Percentiles rank a stretch among this genome's conserved stretches.
Evolutionary conservation across 2,797 vertebrate species (phyloP).

Genomic region (Vipera ursinii): DNA sequence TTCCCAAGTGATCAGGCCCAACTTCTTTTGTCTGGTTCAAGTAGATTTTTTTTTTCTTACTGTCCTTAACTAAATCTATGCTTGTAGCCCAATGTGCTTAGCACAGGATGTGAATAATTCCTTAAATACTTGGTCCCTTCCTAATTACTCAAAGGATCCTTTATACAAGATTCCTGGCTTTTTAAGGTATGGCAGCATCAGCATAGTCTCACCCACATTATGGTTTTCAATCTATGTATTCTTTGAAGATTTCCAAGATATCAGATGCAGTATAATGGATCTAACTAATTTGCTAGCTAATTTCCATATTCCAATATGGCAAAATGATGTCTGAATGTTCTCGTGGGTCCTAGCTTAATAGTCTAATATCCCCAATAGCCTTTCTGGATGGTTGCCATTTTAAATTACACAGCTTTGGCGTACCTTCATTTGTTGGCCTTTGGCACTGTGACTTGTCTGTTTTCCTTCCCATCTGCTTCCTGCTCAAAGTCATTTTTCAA

Average conservation of each 20-base stretch:
- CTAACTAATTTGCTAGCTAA: background rate
- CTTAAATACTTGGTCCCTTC: background rate
- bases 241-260: background rate
- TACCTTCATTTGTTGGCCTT: background rate
- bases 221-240: background rate
- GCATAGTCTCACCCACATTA: background rate
- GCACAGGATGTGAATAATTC: background rate
- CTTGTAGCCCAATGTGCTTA: background rate
- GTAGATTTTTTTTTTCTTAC: background rate
- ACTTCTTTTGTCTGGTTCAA: background rate
- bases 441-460: background rate
- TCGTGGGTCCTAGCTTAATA: background rate
- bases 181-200: background rate
- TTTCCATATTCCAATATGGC: background rate
- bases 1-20: too few species aligned
- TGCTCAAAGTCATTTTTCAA: background rate
- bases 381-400: background rate
- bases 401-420: rapidly evolving
- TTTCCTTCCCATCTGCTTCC: background rate
- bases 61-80: background rate
- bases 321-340: background rate
- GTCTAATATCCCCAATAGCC: background rate
- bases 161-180: background rate
- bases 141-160: background rate
- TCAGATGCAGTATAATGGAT: background rate